Conservation (phyloP, 1,140 invertebrate species). For the Trichogramma pretiosum region DNA sequence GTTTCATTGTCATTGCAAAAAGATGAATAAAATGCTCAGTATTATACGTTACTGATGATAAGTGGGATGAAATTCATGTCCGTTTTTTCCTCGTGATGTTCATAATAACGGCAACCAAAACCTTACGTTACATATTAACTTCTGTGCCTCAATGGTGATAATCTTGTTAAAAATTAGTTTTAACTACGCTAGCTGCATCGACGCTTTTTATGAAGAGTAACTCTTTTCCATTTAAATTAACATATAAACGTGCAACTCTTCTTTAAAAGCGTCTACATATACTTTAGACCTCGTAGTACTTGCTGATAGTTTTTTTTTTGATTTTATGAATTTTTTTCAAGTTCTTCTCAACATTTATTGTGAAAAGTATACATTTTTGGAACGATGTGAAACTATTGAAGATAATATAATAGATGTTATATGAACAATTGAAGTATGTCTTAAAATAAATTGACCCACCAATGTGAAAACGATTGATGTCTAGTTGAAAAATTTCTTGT, state of each 20-base stretch:
- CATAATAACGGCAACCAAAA: too few species aligned
- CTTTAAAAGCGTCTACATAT: too few species aligned
- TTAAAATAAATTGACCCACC: too few species aligned
- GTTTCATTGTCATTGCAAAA: conserved; percentile 11
- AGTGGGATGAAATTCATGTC: conserved; percentile 10
- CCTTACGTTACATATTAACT: conserved; percentile 11
- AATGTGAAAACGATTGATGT: too few species aligned
- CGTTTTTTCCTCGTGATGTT: conserved; percentile 5
- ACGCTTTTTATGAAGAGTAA: conserved; percentile 4
- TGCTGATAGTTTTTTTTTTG: conserved; percentile 9
- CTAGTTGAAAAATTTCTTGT: neutral
- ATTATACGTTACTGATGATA: conserved; percentile 17
- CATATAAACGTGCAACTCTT: too few species aligned
- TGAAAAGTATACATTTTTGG: too few species aligned
- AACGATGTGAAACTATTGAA: too few species aligned
- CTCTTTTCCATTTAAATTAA: too few species aligned
- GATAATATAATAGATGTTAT: too few species aligned
- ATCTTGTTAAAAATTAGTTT: conserved; percentile 9
- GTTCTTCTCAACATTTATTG: too few species aligned
- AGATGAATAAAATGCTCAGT: conserved; percentile 6
- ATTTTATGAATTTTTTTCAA: too few species aligned
- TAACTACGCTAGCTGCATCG: neutral
- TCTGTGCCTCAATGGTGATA: conserved; percentile 5
- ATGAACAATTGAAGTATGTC: too few species aligned
- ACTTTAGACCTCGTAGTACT: conserved; percentile 1